Percentiles rank a stretch among this genome's conserved stretches.
Conservation (phyloP, 2,888 invertebrate genomes). For the Thymelicus lineola region DNA sequence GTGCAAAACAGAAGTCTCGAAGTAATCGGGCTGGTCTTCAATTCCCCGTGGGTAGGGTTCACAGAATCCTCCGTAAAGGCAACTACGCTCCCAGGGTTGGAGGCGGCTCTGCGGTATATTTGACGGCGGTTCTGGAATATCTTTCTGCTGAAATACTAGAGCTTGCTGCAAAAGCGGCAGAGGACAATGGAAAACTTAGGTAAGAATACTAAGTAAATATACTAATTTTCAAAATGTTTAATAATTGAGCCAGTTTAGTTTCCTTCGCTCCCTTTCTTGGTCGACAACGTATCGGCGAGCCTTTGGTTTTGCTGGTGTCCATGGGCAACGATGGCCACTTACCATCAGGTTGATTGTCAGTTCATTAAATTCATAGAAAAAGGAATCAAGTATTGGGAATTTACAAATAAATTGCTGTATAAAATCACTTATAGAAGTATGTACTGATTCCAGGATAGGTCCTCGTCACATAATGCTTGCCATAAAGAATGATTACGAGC, state of each 20-base stretch:
- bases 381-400: too few relatives aligned
- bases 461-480: slow-evolving; percentile 92
- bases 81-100: slow-evolving; percentile 87
- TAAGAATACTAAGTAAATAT: slow-evolving; percentile 39
- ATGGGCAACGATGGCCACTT: too few relatives aligned
- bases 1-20: slow-evolving; percentile 76
- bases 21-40: slow-evolving; percentile 85
- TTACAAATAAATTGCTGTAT: too few relatives aligned
- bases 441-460: slow-evolving; percentile 80
- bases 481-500: slow-evolving; percentile 92
- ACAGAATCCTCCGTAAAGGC: slow-evolving; percentile 85
- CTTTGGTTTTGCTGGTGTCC: too few relatives aligned
- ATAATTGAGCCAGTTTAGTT: too few relatives aligned
- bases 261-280: too few relatives aligned
- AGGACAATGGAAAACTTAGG: slow-evolving; percentile 89
- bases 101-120: slow-evolving; percentile 81
- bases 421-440: background rate
- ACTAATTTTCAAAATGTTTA: too few relatives aligned
- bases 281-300: too few relatives aligned
- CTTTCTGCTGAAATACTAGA: slow-evolving; percentile 89
- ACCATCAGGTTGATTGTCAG: too few relatives aligned
- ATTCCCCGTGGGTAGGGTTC: slow-evolving; percentile 86
- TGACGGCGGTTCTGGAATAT: slow-evolving; percentile 87
- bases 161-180: slow-evolving; percentile 87
- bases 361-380: too few relatives aligned